Evolutionary conservation across 2,113 vertebrate species (phyloP), one percentile per base, ranked within the genome.

Genomic region (Vulpes ferrilata): DNA sequence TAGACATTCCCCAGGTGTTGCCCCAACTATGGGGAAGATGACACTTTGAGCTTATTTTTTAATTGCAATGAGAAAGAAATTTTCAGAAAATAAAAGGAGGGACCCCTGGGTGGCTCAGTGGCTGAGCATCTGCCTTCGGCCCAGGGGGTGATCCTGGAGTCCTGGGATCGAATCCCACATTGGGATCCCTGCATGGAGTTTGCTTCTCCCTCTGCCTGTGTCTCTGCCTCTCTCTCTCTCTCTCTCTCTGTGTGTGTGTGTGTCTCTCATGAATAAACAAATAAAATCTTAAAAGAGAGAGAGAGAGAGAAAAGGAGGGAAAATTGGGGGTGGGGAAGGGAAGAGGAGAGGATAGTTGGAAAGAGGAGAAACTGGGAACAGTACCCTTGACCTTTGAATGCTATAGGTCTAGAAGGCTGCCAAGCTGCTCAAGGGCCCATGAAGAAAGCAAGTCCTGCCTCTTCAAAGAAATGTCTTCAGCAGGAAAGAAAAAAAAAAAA

Each of bases 401-500:
- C 32, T 84, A 62, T 0, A 43, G 51, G 35, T 92, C 92, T 91
- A 35, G 57, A 88, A 93, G 15, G 6, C 67, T 96, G 92, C 79
- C 93, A 95, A 76, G 32, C 9, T 91, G 20, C 48, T 78, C 53
- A 64, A 27, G 38, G 30, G 90, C 48, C 67, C 57, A 17, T 32
- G 53, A 11, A 74, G 76, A 96, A 94, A 94, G 48, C 35, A 74
- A 82, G 23, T 32, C 20, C 62, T 78, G 48, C 51, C 65, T 12
- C 55, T 94, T 87, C 81, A 82, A 79, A 95, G 73, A 86, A 60
- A 95, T 64, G 53, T 67, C 64, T 95, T 96, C 73, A 51, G 43
- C 4, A 27, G 59, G 65, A 55, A 55, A 67, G 30, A 35, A 53
- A 60, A 35, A 73, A 48, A 88, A 43, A 48, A 88, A 43, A 76